These are phyloP conservation scores for Apomyelois bistriatella DNA, from an alignment of 2,888 invertebrate species.

Conservation along the genomic window DNA sequence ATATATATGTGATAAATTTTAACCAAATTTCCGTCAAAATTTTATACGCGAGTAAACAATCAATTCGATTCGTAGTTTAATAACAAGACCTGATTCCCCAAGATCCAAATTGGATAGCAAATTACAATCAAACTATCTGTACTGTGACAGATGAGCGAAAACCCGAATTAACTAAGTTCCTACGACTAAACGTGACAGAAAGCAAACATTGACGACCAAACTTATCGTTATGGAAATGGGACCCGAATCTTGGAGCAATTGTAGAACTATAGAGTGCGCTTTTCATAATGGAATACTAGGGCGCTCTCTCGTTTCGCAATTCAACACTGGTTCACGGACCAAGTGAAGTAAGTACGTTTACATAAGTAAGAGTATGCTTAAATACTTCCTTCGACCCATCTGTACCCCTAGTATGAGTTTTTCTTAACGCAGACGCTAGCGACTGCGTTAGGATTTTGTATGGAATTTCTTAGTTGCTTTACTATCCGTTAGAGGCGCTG, in stretches of 20 bases:
- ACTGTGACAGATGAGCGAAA: conserved; percentile 7
- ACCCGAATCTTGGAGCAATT: not conserved
- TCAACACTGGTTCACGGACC: no score
- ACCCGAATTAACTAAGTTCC: conserved; percentile 8
- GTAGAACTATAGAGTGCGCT: not conserved
- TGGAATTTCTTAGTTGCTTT: no score
- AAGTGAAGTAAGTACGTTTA: no score
- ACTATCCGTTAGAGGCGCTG: no score
- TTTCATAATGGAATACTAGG: not conserved
- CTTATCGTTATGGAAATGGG: conserved; percentile 12
- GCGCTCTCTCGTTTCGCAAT: no score
- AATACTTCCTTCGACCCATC: no score
- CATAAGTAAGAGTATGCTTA: no score
- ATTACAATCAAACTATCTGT: conserved; percentile 9
- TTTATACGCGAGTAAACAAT: no score
- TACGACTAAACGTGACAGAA: conserved; percentile 3
- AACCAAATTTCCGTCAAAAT: not conserved
- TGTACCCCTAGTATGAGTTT: no score
- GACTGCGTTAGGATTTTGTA: no score
- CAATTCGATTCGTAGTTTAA: not conserved
- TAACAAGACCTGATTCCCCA: not conserved
- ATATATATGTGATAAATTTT: no score
- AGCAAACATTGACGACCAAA: conserved; percentile 8
- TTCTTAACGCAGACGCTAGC: no score
- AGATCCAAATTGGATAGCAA: conserved; percentile 1